A percentile compares a stretch with the other conserved stretches of the same genome.
Evolutionary conservation across 2,888 invertebrate species (phyloP).

Genomic region (Rhyacophila evoluta): DNA sequence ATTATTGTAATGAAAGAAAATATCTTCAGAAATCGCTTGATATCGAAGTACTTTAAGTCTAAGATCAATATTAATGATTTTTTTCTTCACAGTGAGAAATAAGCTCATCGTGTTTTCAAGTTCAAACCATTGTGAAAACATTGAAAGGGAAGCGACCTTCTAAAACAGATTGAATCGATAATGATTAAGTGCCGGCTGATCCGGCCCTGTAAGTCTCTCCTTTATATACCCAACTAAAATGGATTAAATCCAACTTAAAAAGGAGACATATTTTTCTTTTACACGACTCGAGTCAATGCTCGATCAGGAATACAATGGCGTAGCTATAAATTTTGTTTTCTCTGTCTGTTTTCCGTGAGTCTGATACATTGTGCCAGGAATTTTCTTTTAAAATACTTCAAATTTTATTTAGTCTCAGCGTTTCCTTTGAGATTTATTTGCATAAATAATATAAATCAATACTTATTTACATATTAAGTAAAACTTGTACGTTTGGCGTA

Average conservation of each 20-base stretch:
- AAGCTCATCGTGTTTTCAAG: background rate
- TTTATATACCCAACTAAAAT: slow-evolving; percentile 22
- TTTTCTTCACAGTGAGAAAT: background rate
- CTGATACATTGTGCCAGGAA: background rate
- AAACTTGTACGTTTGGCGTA: too few species aligned
- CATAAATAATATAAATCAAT: too few species aligned
- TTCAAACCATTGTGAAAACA: background rate
- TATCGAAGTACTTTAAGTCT: background rate
- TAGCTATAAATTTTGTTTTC: background rate
- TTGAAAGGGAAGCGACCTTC: slow-evolving; percentile 3
- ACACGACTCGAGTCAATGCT: slow-evolving; percentile 8
- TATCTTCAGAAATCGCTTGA: too few species aligned
- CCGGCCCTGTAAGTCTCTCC: background rate
- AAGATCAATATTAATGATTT: background rate
- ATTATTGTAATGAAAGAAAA: too few species aligned
- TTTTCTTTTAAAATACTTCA: background rate
- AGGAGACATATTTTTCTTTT: slow-evolving; percentile 19
- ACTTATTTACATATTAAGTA: too few species aligned
- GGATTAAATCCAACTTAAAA: slow-evolving; percentile 21
- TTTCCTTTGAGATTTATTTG: too few species aligned
- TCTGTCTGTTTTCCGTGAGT: background rate
- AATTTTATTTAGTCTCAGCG: background rate
- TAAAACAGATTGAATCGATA: background rate
- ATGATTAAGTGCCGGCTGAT: background rate
- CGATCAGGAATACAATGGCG: slow-evolving; percentile 12